Base-by-base conservation (phyloP, 2,888 invertebrate species). In the Drosophila maculinotata region DNA sequence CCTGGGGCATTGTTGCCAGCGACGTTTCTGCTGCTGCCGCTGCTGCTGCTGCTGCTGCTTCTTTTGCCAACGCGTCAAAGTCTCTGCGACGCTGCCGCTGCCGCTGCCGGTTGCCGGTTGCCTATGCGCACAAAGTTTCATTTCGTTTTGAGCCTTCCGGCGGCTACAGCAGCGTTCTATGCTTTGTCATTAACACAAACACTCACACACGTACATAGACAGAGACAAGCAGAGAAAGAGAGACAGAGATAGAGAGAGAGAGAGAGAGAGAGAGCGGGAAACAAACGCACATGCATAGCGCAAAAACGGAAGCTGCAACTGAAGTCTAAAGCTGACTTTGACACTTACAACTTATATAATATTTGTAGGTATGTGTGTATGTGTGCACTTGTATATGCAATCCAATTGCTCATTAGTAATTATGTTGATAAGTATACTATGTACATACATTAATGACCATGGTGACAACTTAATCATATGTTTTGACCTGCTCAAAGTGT, bases 111-210 rank as follows among this genome's bases (percentile, higher is more conserved):
- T 26, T 54, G 75, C 53, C 58, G 41, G 62, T 76, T 84, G 87
- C 83, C 76, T 72, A 69, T 79, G 72, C 88, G 88, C 87, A 83
- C 88, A 84, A 84, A 84, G 83, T 84, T 84, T 84, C 83, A 84
- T 84, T 84, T 84, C 83, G 88, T 79, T 84, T 85, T 73, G 79
- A 57, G 72, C 72, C 76, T 76, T 60, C 60, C 70, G 49, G 59
- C 66, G 77, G 77, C 72, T 48, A 41, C 71, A 65, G 65, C 87
- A 85, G 69, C 79, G 79, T 87, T 84, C 83, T 87, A 84, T 87
- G 83, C 83, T 84, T 87, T 84, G 83, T 84, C 83, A 84, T 84
- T 84, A 84, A 84, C 83, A 82, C 88, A 85, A 82, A 85, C 79
- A 84, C 74, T 67, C 62, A 57, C 53, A 70, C 67, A 65, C 57